These are phyloP conservation scores for Actinia tenebrosa DNA, from an alignment of 64 coral and sea anemone genomes.

Conservation along the genomic window DNA sequence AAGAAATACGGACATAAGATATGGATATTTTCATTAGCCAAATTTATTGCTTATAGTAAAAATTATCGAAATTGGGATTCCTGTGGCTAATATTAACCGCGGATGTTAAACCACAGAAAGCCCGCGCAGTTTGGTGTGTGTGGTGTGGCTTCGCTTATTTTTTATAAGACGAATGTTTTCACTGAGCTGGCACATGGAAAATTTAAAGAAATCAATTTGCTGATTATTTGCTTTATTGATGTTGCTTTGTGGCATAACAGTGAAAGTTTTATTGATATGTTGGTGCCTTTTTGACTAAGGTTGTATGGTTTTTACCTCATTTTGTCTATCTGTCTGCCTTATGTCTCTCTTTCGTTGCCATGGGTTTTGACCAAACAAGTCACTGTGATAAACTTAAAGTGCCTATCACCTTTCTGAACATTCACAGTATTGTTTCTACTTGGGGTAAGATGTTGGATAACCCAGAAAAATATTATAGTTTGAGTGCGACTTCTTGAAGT, in stretches of 20 bases:
- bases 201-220: not conserved
- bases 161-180: not conserved
- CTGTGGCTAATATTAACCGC: not conserved
- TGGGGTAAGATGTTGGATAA: no score
- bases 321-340: not conserved
- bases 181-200: not conserved
- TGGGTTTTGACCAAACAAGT: no score
- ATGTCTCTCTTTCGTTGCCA: not conserved
- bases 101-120: not conserved
- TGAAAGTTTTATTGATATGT: not conserved
- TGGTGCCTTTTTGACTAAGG: not conserved
- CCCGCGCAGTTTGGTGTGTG: not conserved
- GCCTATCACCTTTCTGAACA: no score
- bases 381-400: no score
- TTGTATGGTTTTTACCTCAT: not conserved
- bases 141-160: not conserved
- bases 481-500: no score
- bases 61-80: not conserved
- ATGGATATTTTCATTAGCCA: not conserved
- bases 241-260: slow-evolving; percentile 11
- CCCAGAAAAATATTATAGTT: no score
- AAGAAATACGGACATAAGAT: not conserved
- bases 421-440: no score
- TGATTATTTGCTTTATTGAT: slow-evolving; percentile 10
- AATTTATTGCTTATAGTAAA: not conserved